These are phyloP conservation scores for Neoascia interrupta DNA, from an alignment of 2,888 invertebrate species.

Conservation along the genomic window DNA sequence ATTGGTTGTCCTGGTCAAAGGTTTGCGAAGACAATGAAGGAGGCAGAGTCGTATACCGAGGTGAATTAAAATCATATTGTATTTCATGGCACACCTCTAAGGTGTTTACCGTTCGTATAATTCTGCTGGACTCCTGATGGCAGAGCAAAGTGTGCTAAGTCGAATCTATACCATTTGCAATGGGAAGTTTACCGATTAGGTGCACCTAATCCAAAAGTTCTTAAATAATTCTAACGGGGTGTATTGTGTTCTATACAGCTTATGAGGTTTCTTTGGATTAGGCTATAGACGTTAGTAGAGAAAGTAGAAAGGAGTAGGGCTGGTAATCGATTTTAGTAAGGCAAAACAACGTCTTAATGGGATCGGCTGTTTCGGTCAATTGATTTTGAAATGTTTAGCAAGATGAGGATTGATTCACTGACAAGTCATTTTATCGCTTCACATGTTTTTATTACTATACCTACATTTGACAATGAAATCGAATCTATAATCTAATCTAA, in stretches of 20 bases:
- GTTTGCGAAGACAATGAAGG: conserved; percentile 24
- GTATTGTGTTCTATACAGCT: conserved; percentile 14
- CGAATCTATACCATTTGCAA: conserved; percentile 42
- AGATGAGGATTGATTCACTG: no score
- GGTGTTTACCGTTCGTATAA: conserved; percentile 64
- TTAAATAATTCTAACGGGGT: conserved; percentile 54
- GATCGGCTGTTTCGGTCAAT: no score
- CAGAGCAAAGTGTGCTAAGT: conserved; percentile 31
- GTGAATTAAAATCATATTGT: conserved; percentile 64
- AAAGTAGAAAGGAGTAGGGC: no score
- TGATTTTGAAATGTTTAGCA: no score
- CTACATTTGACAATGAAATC: no score
- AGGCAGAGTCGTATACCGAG: conserved; percentile 8
- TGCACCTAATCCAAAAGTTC: conserved; percentile 60
- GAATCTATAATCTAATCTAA: no score
- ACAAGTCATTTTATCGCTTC: no score
- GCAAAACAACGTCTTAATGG: no score
- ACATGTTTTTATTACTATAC: no score
- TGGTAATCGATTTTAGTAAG: no score
- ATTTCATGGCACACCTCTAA: conserved; percentile 64
- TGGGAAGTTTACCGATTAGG: conserved; percentile 58
- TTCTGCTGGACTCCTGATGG: conserved; percentile 32
- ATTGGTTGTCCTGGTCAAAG: conserved; percentile 36
- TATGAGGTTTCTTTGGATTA: conserved; percentile 51
- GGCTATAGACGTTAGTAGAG: no score